phyloP scores from a whole-genome alignment of 1,140 invertebrate species.

The Harlomillsia oculata region DNA sequence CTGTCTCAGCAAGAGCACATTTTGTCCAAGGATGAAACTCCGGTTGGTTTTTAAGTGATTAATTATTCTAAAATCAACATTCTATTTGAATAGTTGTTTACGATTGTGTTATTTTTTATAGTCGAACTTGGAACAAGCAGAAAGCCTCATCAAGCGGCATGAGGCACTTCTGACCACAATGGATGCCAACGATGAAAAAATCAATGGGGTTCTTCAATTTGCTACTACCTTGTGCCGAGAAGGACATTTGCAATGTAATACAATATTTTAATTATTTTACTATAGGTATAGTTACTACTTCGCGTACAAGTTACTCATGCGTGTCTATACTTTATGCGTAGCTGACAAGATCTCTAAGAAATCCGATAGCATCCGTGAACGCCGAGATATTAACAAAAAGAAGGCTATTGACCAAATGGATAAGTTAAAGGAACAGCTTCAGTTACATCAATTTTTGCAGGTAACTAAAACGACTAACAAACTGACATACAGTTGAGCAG shows the following conservation, averaged over 20 bases:
- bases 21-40: constrained; percentile 88
- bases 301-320: too few relatives aligned
- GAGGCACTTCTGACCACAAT: constrained; percentile 98
- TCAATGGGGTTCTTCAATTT: constrained; percentile 88
- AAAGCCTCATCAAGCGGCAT: constrained; percentile 92
- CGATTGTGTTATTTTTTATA: constrained; percentile 31
- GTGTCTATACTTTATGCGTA: constrained; percentile 55
- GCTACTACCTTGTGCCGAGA: constrained; percentile 80
- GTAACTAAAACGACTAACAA: too few relatives aligned
- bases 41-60: constrained; percentile 44
- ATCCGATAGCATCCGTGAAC: constrained; percentile 83
- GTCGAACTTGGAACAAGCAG: constrained; percentile 87
- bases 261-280: background rate
- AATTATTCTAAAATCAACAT: constrained; percentile 1
- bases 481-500: too few relatives aligned
- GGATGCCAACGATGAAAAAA: constrained; percentile 99
- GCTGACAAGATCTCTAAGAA: constrained; percentile 92
- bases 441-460: constrained; percentile 91
- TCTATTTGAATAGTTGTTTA: background rate
- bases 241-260: constrained; percentile 55
- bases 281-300: constrained; percentile 1
- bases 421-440: constrained; percentile 84
- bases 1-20: constrained; percentile 96
- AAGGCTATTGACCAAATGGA: constrained; percentile 84
- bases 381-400: constrained; percentile 80